A percentile compares a stretch with the other conserved stretches of the same genome.
phyloP scores from a whole-genome alignment of 2,797 vertebrate genomes.

The Brotogeris chrysoptera region DNA sequence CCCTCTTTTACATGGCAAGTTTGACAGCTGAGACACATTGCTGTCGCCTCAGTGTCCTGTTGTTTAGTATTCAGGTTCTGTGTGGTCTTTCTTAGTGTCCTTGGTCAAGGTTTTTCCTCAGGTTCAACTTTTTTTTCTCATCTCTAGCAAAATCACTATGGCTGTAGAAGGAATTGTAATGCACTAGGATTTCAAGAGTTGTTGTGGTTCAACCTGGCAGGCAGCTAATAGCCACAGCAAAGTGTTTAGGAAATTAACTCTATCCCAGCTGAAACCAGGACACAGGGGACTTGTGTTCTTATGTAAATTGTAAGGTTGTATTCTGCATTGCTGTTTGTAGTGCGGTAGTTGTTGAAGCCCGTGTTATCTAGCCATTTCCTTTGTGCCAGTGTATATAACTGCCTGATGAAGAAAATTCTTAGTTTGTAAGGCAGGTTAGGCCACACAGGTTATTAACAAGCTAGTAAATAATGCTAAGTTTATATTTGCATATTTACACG shows the following conservation, averaged over 20 bases:
- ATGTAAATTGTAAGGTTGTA: not conserved
- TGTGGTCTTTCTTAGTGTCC: not conserved
- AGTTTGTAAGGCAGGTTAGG: not conserved
- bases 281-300: not conserved
- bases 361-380: not conserved
- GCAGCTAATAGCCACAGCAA: not conserved
- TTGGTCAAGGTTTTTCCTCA: not conserved
- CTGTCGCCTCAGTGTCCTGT: not conserved
- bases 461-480: not conserved
- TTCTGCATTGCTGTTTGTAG: not conserved
- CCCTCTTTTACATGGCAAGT: not conserved
- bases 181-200: not conserved
- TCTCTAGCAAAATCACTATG: not conserved
- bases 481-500: not conserved
- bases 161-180: not conserved
- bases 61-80: not conserved
- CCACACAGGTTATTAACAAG: not conserved
- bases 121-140: not conserved
- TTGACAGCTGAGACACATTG: slow-evolving; percentile 2
- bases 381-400: not conserved
- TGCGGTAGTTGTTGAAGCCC: not conserved
- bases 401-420: not conserved
- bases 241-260: not conserved
- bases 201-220: not conserved
- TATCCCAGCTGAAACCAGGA: not conserved